These are phyloP conservation scores for Parazoanthus darwini DNA, from an alignment of 92 coral and sea anemone species.

Conservation along the genomic window DNA sequence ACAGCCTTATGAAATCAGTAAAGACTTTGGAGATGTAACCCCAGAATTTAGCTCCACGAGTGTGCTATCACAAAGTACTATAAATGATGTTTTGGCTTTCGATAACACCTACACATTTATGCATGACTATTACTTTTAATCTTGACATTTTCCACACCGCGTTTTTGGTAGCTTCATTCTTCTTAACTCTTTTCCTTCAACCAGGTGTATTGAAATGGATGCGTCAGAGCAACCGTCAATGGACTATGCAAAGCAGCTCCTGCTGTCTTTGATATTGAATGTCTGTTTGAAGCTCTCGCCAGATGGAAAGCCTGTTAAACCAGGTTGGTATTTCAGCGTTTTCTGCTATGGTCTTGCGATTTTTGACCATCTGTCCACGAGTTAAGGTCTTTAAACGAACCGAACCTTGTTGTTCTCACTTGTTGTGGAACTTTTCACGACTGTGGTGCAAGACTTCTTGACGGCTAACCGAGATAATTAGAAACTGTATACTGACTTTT, in stretches of 20 bases:
- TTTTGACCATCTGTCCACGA: no score
- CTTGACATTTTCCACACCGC: background rate
- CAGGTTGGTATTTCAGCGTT: slow-evolving; percentile 51
- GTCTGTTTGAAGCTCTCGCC: slow-evolving; percentile 67
- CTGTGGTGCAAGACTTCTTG: no score
- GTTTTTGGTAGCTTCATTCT: background rate
- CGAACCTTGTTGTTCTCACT: no score
- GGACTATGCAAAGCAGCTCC: slow-evolving; percentile 87
- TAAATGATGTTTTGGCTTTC: no score
- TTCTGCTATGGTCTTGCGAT: background rate
- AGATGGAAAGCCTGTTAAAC: slow-evolving; percentile 45
- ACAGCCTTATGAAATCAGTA: background rate
- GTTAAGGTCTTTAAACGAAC: no score
- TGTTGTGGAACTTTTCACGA: no score
- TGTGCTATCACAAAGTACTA: no score
- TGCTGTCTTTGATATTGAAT: slow-evolving; percentile 70
- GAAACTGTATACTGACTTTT: no score
- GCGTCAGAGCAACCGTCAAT: slow-evolving; percentile 62
- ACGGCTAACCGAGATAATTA: no score
- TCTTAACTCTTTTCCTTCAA: background rate
- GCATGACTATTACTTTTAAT: background rate
- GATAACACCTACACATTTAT: background rate
- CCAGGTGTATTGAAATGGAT: slow-evolving; percentile 85
- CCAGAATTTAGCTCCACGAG: background rate
- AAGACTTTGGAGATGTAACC: no score